Conservation (phyloP, 2,797 vertebrate genomes). For the Neosilurus hyrtlii region DNA sequence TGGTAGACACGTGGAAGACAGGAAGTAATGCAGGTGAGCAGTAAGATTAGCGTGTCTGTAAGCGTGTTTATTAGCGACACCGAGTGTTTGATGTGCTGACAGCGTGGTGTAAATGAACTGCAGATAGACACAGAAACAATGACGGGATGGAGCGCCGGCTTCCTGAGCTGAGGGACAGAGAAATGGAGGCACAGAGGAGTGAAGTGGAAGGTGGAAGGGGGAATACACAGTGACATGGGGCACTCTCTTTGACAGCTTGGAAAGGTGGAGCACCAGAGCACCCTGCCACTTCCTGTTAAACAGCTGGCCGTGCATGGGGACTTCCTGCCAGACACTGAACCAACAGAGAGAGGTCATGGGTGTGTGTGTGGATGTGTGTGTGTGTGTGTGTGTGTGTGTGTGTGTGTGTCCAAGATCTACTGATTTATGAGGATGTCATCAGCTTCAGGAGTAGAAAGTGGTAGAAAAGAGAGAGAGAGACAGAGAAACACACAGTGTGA, state of each 20-base stretch:
- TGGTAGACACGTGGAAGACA: constrained; percentile 58
- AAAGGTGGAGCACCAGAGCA: constrained; percentile 50
- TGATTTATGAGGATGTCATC: not conserved
- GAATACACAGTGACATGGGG: not conserved
- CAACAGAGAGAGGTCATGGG: constrained; percentile 25
- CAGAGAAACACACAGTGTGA: not conserved
- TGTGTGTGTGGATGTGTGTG: constrained; percentile 23
- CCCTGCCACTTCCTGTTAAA: constrained; percentile 58
- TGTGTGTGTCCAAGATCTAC: not conserved
- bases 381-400: constrained; percentile 33
- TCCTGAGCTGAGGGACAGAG: constrained; percentile 43
- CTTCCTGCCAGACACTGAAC: constrained; percentile 54
- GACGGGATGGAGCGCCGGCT: constrained; percentile 29
- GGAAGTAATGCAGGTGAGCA: constrained; percentile 54
- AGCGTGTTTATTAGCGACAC: constrained; percentile 28
- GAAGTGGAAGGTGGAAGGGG: not conserved
- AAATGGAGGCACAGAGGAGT: constrained; percentile 6
- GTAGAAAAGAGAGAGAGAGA: not conserved
- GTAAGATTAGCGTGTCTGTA: constrained; percentile 15
- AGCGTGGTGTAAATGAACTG: constrained; percentile 46
- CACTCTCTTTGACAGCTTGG: constrained; percentile 38
- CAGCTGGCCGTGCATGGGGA: constrained; percentile 31
- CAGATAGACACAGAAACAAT: constrained; percentile 52
- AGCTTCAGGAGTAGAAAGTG: not conserved
- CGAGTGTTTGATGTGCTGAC: constrained; percentile 50